A percentile compares a stretch with the other conserved stretches of the same genome.
These are phyloP conservation scores for Galbula dea DNA, from an alignment of 2,113 vertebrate genomes.

Conservation along the genomic window DNA sequence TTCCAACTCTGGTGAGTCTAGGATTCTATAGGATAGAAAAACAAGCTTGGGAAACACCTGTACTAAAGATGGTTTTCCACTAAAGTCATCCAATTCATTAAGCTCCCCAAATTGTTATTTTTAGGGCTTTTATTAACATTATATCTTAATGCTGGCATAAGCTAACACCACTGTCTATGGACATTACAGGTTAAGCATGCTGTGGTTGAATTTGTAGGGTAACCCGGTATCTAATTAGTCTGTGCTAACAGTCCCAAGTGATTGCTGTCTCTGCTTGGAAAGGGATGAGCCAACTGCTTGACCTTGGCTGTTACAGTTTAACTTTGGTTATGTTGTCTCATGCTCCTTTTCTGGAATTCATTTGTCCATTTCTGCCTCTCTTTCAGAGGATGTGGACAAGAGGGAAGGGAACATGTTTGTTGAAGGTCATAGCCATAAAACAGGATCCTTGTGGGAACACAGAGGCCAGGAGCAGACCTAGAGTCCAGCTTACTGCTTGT, in stretches of 20 bases:
- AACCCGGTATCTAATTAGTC: neutral
- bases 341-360: neutral
- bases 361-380: neutral
- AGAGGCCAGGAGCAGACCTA: neutral
- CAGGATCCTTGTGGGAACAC: neutral
- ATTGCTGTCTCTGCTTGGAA: neutral
- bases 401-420: neutral
- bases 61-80: neutral
- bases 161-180: neutral
- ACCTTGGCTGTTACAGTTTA: constrained; percentile 32
- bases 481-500: neutral
- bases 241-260: neutral
- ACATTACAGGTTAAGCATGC: neutral
- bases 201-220: neutral
- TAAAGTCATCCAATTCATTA: neutral
- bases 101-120: neutral
- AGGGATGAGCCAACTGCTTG: neutral
- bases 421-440: constrained; percentile 34
- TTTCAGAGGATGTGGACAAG: neutral
- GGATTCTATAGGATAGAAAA: neutral
- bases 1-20: no score
- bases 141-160: neutral
- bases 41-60: neutral
- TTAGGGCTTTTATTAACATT: neutral
- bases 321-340: neutral